Evolutionary conservation across 2,113 vertebrate genomes (phyloP), one percentile per base, ranked within the genome.

Genomic region (Tenrec ecaudatus): DNA sequence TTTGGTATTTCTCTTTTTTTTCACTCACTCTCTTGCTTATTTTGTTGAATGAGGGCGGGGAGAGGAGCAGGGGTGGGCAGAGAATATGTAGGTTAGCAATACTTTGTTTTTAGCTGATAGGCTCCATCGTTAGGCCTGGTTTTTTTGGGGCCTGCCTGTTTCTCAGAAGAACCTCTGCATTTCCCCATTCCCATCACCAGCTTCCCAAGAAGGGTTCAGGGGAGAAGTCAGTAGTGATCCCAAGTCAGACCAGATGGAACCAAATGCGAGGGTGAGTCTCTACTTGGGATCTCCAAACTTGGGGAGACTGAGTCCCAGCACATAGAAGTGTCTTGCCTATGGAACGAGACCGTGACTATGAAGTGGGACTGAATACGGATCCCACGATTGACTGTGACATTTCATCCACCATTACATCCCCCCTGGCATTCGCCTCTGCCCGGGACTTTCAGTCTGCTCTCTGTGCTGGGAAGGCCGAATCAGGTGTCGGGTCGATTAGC

Each of bases 251-350:
- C 17, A 4, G 17, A 38, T 47, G 57, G 29, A 29, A 33, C 19
- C 1, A 12, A 62, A 25, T 8, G 0, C 19, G 5, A n/a, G 17
- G 15, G n/a, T n/a, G 2, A 3, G 10, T 57, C 31, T 4, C 0
- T 19, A 27, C 22, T 53, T 33, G 31, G 16, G 31, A n/a, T 71
- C 68, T 19, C 25, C 68, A 16, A 29, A 33, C 15, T 33, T 33
- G 31, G 31, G 3, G 47, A 89, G 4, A 22, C 8, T 3, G 15
- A 40, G 33, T 31, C 66, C 71, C 53, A 68, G 31, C 0, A 29
- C 10, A 29, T 7, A 22, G 38, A 36, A n/a, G 2, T 17, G 11
- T 75, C 86, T 79, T 84, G 82, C 78, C 62, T 25, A 25, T 8
- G 23, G 58, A 33, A 12, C 6, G 15, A 20, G 71, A 79, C 43